Evolutionary conservation across 1,140 invertebrate genomes (phyloP).

Genomic region (Apolygus lucorum): DNA sequence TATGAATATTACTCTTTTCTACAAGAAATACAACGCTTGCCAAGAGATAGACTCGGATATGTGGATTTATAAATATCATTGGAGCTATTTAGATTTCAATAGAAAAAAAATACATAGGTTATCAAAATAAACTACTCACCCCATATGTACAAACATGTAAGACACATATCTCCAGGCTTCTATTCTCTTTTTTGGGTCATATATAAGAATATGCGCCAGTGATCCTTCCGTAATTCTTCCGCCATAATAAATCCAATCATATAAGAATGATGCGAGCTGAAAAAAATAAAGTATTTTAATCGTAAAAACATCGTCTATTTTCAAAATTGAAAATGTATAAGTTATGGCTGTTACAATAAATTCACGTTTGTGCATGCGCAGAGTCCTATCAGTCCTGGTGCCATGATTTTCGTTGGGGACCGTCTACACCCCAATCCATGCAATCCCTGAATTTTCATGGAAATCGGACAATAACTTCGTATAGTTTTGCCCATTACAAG

Average conservation of each 20-base stretch:
- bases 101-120: background rate
- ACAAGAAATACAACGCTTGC: background rate
- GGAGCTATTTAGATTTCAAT: background rate
- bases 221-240: slow-evolving; percentile 50
- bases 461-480: no score
- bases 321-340: no score
- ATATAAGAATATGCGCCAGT: slow-evolving; percentile 70
- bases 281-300: background rate
- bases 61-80: background rate
- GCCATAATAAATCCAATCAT: slow-evolving; percentile 41
- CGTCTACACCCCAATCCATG: no score
- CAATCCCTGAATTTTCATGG: no score
- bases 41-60: background rate
- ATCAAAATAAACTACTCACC: slow-evolving; percentile 46
- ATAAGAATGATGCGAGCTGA: slow-evolving; percentile 35
- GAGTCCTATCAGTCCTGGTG: no score
- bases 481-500: no score
- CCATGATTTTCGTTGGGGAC: no score
- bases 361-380: no score
- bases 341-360: no score
- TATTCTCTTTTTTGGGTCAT: slow-evolving; percentile 75
- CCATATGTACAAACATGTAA: slow-evolving; percentile 96
- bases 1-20: background rate
- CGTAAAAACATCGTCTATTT: no score
- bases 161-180: slow-evolving; percentile 88